Evolutionary conservation across 1,140 invertebrate genomes (phyloP), one percentile per base, ranked within the genome.

Genomic region (Belonocnema kinseyi): DNA sequence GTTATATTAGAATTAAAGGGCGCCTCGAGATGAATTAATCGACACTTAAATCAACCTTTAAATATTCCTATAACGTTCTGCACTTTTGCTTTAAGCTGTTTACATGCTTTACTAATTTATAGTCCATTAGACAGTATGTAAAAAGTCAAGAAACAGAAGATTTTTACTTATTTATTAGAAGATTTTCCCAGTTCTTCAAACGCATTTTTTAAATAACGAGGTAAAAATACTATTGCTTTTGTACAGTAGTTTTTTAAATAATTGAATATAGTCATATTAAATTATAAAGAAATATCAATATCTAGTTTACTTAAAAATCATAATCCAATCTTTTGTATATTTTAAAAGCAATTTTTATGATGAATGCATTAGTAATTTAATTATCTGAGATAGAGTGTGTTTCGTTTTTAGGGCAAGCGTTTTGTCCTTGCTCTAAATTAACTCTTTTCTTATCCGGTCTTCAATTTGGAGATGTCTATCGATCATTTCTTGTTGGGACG

Each of bases 31-130:
- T 46, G 61, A 66, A 66, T 46, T 66, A 66, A 66, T 66, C 61
- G 61, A 66, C 61, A 66, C 61, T 66, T 66, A 66, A 66, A 66
- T 66, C 61, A 66, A n/a, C 61, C 61, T 46, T 33, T 66, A 66
- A 66, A 66, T 66, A 66, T 66, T 66, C 61, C 6, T 33, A 13
- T 66, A 33, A n/a, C 61, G 61, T 66, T 66, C 26, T n/a, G 16
- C 14, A 14, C 61, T 66, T 40, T 66, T 40, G 10, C 61, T 66
- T 40, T 40, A 33, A 66, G 16, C 61, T 40, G 61, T 66, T 16
- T 66, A 46, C 61, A 26, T n/a, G 40, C 61, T 66, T 4, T 40
- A 14, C 46, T 66, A 66, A 66, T 66, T 66, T 66, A 66, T 40
- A 40, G n/a, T 26, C 16, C 11, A 66, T 66, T 66, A 40, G 7